A percentile compares a stretch with the other conserved stretches of the same genome.
phyloP scores from a whole-genome alignment of 2,888 invertebrate species.

The Leucozona laternaria region DNA sequence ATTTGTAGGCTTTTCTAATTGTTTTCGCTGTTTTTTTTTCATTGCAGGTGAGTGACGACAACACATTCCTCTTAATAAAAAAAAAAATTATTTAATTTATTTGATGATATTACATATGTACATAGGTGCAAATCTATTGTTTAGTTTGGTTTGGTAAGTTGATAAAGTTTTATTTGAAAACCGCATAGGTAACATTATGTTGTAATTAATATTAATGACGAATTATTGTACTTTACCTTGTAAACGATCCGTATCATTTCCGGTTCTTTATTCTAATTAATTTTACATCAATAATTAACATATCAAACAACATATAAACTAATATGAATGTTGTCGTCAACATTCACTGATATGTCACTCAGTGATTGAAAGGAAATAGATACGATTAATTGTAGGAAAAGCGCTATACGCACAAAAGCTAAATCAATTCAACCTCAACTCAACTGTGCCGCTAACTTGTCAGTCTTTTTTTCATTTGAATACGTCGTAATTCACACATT shows the following conservation, averaged over 20 bases:
- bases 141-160: neutral
- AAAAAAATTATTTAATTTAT: neutral
- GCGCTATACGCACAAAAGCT: constrained; percentile 51
- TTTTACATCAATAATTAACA: constrained; percentile 48
- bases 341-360: constrained; percentile 1
- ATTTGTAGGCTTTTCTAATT: constrained; percentile 17
- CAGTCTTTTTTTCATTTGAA: constrained; percentile 19
- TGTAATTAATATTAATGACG: neutral
- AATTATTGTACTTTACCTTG: constrained; percentile 41
- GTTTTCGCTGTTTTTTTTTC: constrained; percentile 23
- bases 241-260: constrained; percentile 61
- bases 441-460: neutral
- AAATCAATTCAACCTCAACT: constrained; percentile 51
- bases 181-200: neutral
- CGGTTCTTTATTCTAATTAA: constrained; percentile 37
- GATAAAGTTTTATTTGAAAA: neutral
- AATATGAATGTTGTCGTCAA: no score
- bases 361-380: neutral
- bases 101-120: neutral
- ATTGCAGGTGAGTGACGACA: constrained; percentile 59
- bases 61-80: neutral
- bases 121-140: neutral
- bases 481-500: constrained; percentile 35
- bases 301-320: no score
- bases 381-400: constrained; percentile 2